A percentile compares a stretch with the other conserved stretches of the same genome.
phyloP scores from a whole-genome alignment of 2,888 invertebrate species.

The Aspidiotus rigidus region DNA sequence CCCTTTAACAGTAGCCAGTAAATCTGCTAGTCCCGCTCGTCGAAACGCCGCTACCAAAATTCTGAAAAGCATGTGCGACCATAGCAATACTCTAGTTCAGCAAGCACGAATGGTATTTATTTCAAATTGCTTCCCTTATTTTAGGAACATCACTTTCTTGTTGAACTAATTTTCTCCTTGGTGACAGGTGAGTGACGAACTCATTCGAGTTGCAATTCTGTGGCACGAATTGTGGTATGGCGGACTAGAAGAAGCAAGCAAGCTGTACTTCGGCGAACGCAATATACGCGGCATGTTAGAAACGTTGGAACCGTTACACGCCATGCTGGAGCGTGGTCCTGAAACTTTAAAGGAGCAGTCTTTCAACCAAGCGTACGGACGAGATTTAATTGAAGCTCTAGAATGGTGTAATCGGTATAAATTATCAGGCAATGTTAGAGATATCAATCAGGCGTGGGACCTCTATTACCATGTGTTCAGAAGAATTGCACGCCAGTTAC shows the following conservation, averaged over 20 bases:
- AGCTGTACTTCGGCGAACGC: conserved; percentile 89
- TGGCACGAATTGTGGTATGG: conserved; percentile 99
- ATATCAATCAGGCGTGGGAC: conserved; percentile 98
- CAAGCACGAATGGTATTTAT: conserved; percentile 83
- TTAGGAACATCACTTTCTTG: not conserved
- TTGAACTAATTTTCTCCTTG: not conserved
- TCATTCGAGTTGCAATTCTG: conserved; percentile 93
- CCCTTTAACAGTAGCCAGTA: conserved; percentile 93
- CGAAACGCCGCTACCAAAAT: conserved; percentile 90
- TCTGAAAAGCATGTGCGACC: conserved; percentile 88
- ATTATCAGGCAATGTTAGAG: conserved; percentile 73
- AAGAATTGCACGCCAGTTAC: conserved; percentile 88
- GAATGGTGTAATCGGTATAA: conserved; percentile 80
- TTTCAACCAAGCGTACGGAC: conserved; percentile 91
- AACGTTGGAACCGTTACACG: conserved; percentile 86
- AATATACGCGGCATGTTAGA: conserved; percentile 96
- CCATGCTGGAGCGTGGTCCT: conserved; percentile 86
- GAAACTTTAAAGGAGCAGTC: conserved; percentile 94
- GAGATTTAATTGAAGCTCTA: conserved; percentile 86
- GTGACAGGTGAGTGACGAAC: conserved; percentile 62
- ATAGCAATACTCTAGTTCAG: conserved; percentile 80
- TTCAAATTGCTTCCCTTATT: conserved; percentile 32
- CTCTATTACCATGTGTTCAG: conserved; percentile 97
- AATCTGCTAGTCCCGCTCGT: conserved; percentile 75
- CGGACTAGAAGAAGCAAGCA: conserved; percentile 86